These are phyloP conservation scores for Cuniculus paca DNA, from an alignment of 2,797 vertebrate genomes.

Conservation along the genomic window DNA sequence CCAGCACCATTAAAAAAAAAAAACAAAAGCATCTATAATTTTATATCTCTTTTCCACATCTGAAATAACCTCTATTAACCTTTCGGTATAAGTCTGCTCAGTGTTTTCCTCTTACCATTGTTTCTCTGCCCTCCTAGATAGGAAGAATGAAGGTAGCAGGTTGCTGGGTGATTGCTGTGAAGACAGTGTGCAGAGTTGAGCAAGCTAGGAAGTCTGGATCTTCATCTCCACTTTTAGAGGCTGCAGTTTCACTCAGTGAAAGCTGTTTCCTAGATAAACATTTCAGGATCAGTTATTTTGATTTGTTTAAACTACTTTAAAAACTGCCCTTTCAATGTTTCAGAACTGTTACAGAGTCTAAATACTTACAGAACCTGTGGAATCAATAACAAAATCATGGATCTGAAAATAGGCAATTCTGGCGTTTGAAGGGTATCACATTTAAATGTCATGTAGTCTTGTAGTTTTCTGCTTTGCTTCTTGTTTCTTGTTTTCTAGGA, in stretches of 20 bases:
- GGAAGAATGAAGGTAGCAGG: not conserved
- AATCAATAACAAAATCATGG: not conserved
- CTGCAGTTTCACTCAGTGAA: not conserved
- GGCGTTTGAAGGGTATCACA: not conserved
- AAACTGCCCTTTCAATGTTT: not conserved
- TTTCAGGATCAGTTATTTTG: not conserved
- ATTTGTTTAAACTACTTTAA: slow-evolving; percentile 6
- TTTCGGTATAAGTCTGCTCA: not conserved
- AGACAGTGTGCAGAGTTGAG: not conserved
- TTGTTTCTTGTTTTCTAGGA: not conserved
- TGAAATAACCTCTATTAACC: not conserved
- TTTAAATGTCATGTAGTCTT: not conserved
- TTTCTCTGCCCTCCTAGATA: not conserved
- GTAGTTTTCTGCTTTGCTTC: not conserved
- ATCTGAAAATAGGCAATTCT: not conserved
- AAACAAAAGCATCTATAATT: not conserved
- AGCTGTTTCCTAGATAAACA: not conserved
- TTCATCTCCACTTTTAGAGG: not conserved
- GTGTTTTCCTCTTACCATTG: not conserved
- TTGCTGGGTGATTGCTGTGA: not conserved
- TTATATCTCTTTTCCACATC: not conserved
- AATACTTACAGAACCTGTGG: not conserved
- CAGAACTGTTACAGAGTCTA: not conserved
- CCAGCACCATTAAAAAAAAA: not conserved
- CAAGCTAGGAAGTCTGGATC: not conserved